phyloP scores from a whole-genome alignment of 1,140 invertebrate genomes.

The Probaryconus sp. region DNA sequence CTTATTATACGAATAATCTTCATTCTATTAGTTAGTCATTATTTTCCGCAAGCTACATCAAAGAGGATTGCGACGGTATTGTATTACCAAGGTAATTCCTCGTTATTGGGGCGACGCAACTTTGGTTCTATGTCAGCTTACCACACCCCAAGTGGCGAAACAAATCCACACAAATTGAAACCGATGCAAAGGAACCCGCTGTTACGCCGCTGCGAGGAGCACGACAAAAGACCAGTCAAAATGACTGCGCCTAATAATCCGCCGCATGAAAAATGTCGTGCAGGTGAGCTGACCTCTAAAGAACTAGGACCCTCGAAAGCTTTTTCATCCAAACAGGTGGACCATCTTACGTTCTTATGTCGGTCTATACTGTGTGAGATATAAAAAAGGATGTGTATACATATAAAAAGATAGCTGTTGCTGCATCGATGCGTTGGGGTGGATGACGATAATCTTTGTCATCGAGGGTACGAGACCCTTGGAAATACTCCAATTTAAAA shows the following conservation, averaged over 20 bases:
- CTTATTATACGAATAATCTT: constrained; percentile 74
- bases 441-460: constrained; percentile 54
- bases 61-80: constrained; percentile 76
- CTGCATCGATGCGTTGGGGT: constrained; percentile 28
- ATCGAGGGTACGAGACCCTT: constrained; percentile 40
- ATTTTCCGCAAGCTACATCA: constrained; percentile 77
- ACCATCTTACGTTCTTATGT: constrained; percentile 19
- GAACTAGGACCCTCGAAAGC: constrained; percentile 56
- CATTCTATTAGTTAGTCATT: constrained; percentile 75
- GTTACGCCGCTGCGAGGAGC: constrained; percentile 27
- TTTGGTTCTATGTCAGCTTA: constrained; percentile 77
- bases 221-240: constrained; percentile 64
- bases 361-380: background rate
- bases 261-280: constrained; percentile 69
- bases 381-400: background rate
- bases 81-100: constrained; percentile 78
- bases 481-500: constrained; percentile 44
- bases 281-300: constrained; percentile 68
- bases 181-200: constrained; percentile 73
- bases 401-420: constrained; percentile 41
- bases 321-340: constrained; percentile 57
- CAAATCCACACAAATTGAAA: constrained; percentile 77
- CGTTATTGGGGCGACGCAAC: constrained; percentile 74
- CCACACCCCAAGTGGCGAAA: constrained; percentile 77
- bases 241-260: constrained; percentile 69